A percentile compares a stretch with the other conserved stretches of the same genome.
Conservation (phyloP, 2,113 vertebrate genomes). For the Lamprologus sp. region DNA sequence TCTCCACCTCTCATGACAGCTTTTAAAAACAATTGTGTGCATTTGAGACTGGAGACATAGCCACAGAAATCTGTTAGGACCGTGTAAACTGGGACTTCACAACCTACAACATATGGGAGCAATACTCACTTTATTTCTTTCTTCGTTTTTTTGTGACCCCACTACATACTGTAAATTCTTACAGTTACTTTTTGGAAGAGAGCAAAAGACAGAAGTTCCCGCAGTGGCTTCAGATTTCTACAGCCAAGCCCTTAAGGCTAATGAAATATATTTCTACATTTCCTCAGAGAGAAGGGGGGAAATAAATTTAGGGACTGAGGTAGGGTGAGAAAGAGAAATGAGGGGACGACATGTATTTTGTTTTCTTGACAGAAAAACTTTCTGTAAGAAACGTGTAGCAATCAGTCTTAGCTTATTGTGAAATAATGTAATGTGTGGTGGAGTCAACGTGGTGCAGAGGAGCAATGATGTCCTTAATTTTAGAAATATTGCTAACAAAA, state of each 20-base stretch:
- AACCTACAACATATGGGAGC: conserved; percentile 38
- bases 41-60: neutral
- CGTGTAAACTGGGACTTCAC: neutral
- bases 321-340: neutral
- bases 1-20: neutral
- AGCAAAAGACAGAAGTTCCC: conserved; percentile 2
- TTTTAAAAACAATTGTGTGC: conserved; percentile 2
- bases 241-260: neutral
- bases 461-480: neutral
- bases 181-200: neutral
- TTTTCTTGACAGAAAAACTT: neutral
- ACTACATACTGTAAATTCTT: neutral
- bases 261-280: conserved; percentile 12
- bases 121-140: conserved; percentile 18
- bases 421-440: neutral
- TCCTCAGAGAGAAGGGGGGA: neutral
- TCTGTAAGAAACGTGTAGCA: neutral
- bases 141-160: neutral
- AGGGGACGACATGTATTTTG: neutral
- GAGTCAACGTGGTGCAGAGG: neutral
- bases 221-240: neutral
- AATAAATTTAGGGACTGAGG: neutral
- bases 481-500: conserved; percentile 4
- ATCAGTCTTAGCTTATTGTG: conserved; percentile 1
- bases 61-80: neutral